Base-by-base conservation (phyloP, 2,797 vertebrate species). In the Amphiprion clarkii region DNA sequence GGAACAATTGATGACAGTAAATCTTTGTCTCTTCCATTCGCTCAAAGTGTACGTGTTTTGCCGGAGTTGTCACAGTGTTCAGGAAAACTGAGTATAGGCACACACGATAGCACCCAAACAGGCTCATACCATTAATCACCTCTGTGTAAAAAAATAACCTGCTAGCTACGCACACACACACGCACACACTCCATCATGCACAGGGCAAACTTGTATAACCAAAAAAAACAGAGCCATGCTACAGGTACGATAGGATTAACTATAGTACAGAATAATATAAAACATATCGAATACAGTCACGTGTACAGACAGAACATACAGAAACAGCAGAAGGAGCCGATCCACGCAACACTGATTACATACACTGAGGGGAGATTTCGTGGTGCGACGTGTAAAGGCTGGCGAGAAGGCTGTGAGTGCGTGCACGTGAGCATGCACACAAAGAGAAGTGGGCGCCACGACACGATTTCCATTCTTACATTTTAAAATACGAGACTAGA, bases 31-130 rank as follows among this genome's bases (percentile, higher is more conserved):
- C 75, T 81, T 82, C 51, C 83, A 84, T 89, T 89, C 74, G 65
- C 86, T 89, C 87, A 33, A 59, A 74, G 87, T 84, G 84, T 85
- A 57, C 73, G 73, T 89, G 81, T 88, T 87, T 69, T 71, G 87
- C 82, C 89, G 83, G 74, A 85, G 91, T 82, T 91, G 89, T 93
- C 93, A 94, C 93, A 94, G 93, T 94, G 93, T 46, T 93, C 66
- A 87, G 89, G 80, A 87, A 89, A 88, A 89, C 89, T 78, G 87
- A 88, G 87, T 88, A 66, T 83, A 91, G 87, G 88, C 90, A 89
- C 92, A 84, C 89, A 88, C 86, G 25, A 87, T 82, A 86, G 79
- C 84, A 88, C 81, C 83, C 88, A 72, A 73, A 79, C 79, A 87
- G 78, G 78, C 84, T 87, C 87, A 81, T 80, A 80, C 79, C 83